phyloP scores from a whole-genome alignment of 1,140 invertebrate species.

The Portunus trituberculatus region DNA sequence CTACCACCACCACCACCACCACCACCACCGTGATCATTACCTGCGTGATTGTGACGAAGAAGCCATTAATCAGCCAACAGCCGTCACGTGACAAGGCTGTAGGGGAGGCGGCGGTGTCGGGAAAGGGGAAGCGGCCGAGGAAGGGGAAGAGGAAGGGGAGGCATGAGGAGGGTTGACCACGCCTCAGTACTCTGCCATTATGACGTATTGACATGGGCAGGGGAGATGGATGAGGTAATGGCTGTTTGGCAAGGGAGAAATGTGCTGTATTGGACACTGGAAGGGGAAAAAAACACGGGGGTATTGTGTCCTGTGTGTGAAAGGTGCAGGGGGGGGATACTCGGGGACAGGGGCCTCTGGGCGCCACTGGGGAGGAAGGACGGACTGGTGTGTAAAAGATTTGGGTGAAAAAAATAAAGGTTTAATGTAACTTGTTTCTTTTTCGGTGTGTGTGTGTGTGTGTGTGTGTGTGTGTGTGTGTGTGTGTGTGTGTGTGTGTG shows the following conservation, averaged over 20 bases:
- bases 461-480: too few species aligned
- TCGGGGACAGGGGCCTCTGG: background rate
- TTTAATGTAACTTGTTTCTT: too few species aligned
- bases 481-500: too few species aligned
- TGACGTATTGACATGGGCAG: constrained; percentile 9
- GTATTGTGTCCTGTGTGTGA: too few species aligned
- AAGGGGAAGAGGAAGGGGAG: too few species aligned
- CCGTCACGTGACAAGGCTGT: constrained; percentile 29
- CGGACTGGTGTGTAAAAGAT: background rate
- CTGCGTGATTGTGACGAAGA: constrained; percentile 58
- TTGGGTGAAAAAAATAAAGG: too few species aligned
- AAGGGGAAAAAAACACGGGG: background rate
- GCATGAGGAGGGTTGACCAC: background rate
- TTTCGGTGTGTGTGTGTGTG: background rate
- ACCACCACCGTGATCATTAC: constrained; percentile 53
- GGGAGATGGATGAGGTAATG: background rate
- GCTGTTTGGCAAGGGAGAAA: background rate
- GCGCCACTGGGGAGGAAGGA: background rate
- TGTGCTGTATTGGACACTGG: background rate
- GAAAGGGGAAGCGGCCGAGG: background rate
- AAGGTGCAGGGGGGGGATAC: too few species aligned
- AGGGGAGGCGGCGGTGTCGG: background rate
- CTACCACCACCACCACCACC: background rate
- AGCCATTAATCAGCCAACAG: constrained; percentile 58
- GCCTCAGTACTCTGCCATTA: background rate